Evolutionary conservation across 2,888 invertebrate genomes (phyloP), one percentile per base, ranked within the genome.

Genomic region (Chalcosyrphus nemorum): DNA sequence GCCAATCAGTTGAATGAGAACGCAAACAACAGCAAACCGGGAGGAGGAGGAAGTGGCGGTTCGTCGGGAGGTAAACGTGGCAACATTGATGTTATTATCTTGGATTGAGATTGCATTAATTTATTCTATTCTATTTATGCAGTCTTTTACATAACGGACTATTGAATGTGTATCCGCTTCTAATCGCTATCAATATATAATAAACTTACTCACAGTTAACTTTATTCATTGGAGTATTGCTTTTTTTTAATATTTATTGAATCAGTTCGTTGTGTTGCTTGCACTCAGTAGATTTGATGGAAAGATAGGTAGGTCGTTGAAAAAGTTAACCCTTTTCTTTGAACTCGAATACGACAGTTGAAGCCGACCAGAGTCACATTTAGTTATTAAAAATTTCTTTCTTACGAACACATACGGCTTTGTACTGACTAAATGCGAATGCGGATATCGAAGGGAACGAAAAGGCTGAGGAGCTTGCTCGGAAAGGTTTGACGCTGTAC

Each of bases 31-130:
- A 81, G 81, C 11, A 81, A 82, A 50, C 71, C 63, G 50, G 74
- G 59, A 41, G 81, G 70, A 35, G 74, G 59, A 41, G 81, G 70
- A 35, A 45, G 66, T 43, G 77, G 85, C 19, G 71, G 68, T n/a
- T 77, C 75, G n/a, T 81, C 81, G 32, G 77, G 78, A 57, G 77
- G 84, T 24, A 86, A 81, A 70, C 86, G 85, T 15, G 81, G 85
- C 15, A 86, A 81, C 56, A 71, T 86, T 19, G 88, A 89, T 81
- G 86, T 89, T 54, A 89, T 89, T 65, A 87, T 89, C 19, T 86
- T 89, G 72, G 89, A 89, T 78, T 89, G 74, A 85, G 19, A 17
- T 47, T 63, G 47, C 15, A 52, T 61, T 77, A 61, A 77, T 45
- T 50, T 61, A 61, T 68, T 72, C 47, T 61, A n/a, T 38, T 72